These are phyloP conservation scores for Hydractinia symbiolongicarpus DNA, from an alignment of 30 jellyfish, hydroid and myxozoan species.

Conservation along the genomic window DNA sequence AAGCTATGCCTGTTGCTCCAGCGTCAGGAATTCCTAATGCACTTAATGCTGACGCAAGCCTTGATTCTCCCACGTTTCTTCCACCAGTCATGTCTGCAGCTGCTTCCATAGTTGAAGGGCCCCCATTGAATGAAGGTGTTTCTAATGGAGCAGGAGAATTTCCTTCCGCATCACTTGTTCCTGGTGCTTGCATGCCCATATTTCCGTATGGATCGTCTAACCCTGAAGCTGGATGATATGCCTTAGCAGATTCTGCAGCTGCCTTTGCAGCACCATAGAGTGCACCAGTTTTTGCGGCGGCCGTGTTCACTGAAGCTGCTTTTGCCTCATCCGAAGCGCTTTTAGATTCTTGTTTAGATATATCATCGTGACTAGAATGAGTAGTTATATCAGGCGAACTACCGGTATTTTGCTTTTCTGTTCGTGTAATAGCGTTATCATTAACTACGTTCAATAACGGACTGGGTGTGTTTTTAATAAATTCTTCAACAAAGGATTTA, in stretches of 20 bases:
- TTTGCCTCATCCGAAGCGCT: background rate
- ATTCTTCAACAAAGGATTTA: background rate
- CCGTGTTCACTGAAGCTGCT: slow-evolving; percentile 11
- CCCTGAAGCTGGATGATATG: slow-evolving; percentile 9
- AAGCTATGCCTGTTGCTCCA: slow-evolving; percentile 30
- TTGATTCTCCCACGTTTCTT: slow-evolving; percentile 34
- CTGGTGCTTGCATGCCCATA: slow-evolving; percentile 1
- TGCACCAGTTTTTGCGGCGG: slow-evolving; percentile 5
- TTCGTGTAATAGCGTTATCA: background rate
- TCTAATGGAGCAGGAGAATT: background rate
- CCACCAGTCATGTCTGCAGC: slow-evolving; percentile 29
- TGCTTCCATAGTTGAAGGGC: slow-evolving; percentile 1
- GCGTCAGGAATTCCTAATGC: slow-evolving; percentile 34
- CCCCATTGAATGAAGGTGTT: slow-evolving; percentile 2
- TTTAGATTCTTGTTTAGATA: background rate
- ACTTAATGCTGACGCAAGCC: slow-evolving; percentile 33
- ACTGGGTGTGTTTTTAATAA: no score
- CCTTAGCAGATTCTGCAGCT: slow-evolving; percentile 11
- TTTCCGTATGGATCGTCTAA: background rate
- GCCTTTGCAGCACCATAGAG: slow-evolving; percentile 11
- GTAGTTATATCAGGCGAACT: background rate
- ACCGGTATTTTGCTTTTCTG: background rate
- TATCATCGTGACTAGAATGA: background rate
- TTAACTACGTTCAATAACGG: background rate
- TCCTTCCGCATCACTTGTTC: background rate